These are phyloP conservation scores for Psilanteris sp. DNA, from an alignment of 1,140 invertebrate genomes.

Conservation along the genomic window DNA sequence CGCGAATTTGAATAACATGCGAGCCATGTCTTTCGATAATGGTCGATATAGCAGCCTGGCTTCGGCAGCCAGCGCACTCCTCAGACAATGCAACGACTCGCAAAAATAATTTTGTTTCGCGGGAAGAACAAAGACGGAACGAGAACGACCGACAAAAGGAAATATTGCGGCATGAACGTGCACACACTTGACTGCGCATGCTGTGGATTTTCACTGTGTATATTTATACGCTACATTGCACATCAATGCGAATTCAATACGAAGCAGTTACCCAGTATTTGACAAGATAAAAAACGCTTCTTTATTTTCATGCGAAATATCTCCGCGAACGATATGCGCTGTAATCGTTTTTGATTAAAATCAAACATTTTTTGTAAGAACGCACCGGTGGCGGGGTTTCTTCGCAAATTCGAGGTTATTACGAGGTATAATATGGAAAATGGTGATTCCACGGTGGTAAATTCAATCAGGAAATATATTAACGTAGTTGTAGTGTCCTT, in stretches of 20 bases:
- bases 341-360: too few species aligned
- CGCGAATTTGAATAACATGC: constrained; percentile 73
- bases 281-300: constrained; percentile 52
- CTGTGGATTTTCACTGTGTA: constrained; percentile 54
- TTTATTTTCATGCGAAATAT: constrained; percentile 37
- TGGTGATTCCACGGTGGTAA: too few species aligned
- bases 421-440: too few species aligned
- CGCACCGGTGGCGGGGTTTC: too few species aligned
- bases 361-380: too few species aligned
- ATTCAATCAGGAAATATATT: too few species aligned
- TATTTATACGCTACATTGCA: constrained; percentile 52
- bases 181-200: constrained; percentile 47
- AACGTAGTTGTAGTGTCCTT: too few species aligned
- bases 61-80: constrained; percentile 5
- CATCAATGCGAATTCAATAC: constrained; percentile 51
- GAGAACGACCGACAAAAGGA: constrained; percentile 13
- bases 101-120: constrained; percentile 54
- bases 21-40: constrained; percentile 68
- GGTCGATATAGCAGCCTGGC: constrained; percentile 56
- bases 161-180: constrained; percentile 56
- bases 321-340: too few species aligned
- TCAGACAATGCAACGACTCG: constrained; percentile 53
- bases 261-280: constrained; percentile 43
- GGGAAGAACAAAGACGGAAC: too few species aligned
- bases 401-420: too few species aligned